Percentiles rank a stretch among this genome's conserved stretches.
phyloP scores from a whole-genome alignment of 1,140 invertebrate genomes.

The Hylaeus anthracinus region DNA sequence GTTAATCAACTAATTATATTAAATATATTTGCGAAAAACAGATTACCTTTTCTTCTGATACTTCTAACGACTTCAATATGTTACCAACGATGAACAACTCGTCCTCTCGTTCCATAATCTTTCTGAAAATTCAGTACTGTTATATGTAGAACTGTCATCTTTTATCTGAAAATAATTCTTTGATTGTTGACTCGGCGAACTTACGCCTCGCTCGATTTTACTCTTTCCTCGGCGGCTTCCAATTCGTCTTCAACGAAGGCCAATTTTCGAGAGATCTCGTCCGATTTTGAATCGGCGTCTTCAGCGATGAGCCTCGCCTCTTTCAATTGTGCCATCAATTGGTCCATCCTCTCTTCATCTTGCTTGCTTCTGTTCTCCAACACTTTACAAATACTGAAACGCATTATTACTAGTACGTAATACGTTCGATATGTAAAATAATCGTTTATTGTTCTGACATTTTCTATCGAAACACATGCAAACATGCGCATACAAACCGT shows the following conservation, averaged over 20 bases:
- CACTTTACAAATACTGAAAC: slow-evolving; percentile 87
- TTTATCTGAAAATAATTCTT: not conserved
- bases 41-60: slow-evolving; percentile 98
- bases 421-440: no score
- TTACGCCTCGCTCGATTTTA: slow-evolving; percentile 92
- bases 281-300: slow-evolving; percentile 90
- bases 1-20: not conserved
- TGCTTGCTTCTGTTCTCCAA: slow-evolving; percentile 88
- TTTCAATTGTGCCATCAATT: slow-evolving; percentile 87
- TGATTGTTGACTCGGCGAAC: slow-evolving; percentile 55
- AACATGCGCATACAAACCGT: slow-evolving; percentile 81
- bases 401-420: slow-evolving; percentile 4
- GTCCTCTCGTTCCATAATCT: slow-evolving; percentile 99
- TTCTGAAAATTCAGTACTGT: slow-evolving; percentile 83
- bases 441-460: not conserved
- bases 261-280: slow-evolving; percentile 92
- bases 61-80: slow-evolving; percentile 99
- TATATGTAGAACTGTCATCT: no score
- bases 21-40: not conserved
- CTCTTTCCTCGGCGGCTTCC: slow-evolving; percentile 91
- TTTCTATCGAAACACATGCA: no score
- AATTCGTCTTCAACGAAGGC: slow-evolving; percentile 94
- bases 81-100: slow-evolving; percentile 99
- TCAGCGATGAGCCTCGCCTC: slow-evolving; percentile 89
- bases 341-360: slow-evolving; percentile 89